These are phyloP conservation scores for Sminthurinus aureus DNA, from an alignment of 2,888 invertebrate species.

Conservation along the genomic window DNA sequence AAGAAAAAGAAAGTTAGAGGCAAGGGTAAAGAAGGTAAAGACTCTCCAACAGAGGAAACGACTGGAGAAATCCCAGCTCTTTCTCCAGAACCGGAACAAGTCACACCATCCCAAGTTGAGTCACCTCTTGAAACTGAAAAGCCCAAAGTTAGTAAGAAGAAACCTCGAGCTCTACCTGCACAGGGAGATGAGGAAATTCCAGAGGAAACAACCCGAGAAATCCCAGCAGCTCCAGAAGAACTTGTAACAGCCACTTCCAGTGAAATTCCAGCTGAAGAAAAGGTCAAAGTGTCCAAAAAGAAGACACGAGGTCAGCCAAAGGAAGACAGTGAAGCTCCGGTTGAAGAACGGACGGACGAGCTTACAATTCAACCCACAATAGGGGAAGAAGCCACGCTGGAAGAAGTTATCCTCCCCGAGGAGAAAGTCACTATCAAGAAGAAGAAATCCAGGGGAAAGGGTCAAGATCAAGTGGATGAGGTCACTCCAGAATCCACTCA, in stretches of 20 bases:
- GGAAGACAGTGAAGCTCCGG: conserved; percentile 22
- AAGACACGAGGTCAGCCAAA: conserved; percentile 24
- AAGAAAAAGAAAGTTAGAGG: conserved; percentile 37
- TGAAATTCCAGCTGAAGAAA: conserved; percentile 60
- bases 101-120: conserved; percentile 15
- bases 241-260: conserved; percentile 41
- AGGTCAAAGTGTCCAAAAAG: conserved; percentile 23
- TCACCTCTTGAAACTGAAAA: not conserved
- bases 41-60: conserved; percentile 45
- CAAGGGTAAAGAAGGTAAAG: conserved; percentile 32
- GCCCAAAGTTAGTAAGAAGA: conserved; percentile 25
- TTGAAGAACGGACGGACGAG: not conserved
- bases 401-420: not conserved
- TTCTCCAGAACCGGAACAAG: conserved; percentile 32
- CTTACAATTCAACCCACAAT: no score
- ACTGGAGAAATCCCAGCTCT: conserved; percentile 26
- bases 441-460: conserved; percentile 22
- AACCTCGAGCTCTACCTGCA: conserved; percentile 60
- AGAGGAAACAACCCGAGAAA: conserved; percentile 18
- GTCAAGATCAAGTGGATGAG: conserved; percentile 60
- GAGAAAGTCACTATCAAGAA: conserved; percentile 42
- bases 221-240: not conserved
- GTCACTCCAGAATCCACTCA: conserved; percentile 32
- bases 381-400: not conserved
- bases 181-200: conserved; percentile 60